Evolutionary conservation across 2,113 vertebrate genomes (phyloP).

Genomic region (Hydrolagus affinis): DNA sequence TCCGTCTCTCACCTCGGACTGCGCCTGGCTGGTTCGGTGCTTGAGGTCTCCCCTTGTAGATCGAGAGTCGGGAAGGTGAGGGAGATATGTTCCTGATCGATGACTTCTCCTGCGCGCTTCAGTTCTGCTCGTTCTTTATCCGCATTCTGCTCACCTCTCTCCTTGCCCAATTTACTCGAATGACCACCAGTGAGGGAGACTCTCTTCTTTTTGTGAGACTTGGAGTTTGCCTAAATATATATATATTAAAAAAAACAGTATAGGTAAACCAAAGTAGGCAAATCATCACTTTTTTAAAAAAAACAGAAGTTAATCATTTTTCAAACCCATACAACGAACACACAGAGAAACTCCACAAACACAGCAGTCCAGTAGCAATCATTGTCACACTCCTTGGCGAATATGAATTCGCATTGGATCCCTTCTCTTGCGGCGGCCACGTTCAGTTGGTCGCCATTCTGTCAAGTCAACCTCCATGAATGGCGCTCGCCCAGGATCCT

Average conservation of each 20-base stretch:
- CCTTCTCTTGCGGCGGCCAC: not conserved
- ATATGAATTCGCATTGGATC: not conserved
- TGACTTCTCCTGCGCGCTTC: not conserved
- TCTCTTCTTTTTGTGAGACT: conserved; percentile 22
- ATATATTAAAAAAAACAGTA: too few species aligned
- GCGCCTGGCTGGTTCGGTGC: not conserved
- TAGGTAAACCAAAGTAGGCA: too few species aligned
- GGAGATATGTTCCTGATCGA: not conserved
- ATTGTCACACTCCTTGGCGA: not conserved
- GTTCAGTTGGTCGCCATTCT: too few species aligned
- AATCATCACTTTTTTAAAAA: too few species aligned
- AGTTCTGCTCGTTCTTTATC: not conserved
- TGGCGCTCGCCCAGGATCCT: not conserved
- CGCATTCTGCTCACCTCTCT: conserved; percentile 10
- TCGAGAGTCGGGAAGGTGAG: not conserved
- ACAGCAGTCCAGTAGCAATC: not conserved
- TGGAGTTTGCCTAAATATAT: not conserved
- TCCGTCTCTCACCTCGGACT: not conserved
- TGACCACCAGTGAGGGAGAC: not conserved
- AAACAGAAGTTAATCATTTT: too few species aligned
- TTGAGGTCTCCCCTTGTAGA: not conserved
- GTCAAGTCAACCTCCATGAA: not conserved
- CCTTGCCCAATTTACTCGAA: not conserved
- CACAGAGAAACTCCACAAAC: too few species aligned
- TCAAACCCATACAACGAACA: too few species aligned